Evolutionary conservation across 2,113 vertebrate genomes (phyloP).

Genomic region (Aplodontia rufa): DNA sequence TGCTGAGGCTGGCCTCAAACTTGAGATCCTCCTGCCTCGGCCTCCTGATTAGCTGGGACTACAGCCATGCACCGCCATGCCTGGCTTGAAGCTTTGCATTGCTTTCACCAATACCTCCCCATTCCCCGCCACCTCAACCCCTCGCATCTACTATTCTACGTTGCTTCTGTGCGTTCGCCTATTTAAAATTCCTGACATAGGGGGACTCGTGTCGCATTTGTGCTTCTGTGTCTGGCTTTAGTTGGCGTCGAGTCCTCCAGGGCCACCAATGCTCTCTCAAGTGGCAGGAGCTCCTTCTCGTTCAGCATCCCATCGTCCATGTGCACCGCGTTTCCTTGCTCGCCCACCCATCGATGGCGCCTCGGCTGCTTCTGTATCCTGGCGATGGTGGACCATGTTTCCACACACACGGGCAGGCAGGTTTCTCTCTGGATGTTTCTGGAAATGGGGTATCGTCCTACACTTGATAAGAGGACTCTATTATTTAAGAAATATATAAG

Average conservation of each 20-base stretch:
- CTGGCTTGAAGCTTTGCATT: neutral
- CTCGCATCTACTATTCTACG: neutral
- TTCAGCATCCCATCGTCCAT: neutral
- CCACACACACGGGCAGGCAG: accelerated
- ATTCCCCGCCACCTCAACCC: neutral
- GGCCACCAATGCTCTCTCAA: neutral
- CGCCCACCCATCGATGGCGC: accelerated
- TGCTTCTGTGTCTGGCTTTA: neutral
- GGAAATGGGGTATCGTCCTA: neutral
- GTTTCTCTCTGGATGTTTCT: neutral
- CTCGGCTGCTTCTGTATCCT: neutral
- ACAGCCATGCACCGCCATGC: no score
- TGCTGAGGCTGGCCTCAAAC: no score
- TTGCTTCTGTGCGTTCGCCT: neutral
- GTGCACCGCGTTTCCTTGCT: neutral
- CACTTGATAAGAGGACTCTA: no score
- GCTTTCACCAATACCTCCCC: neutral
- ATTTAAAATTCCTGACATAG: neutral
- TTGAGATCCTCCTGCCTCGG: no score
- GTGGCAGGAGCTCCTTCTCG: neutral
- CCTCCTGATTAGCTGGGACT: no score
- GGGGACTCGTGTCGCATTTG: neutral
- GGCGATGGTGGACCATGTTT: neutral
- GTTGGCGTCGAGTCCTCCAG: neutral
- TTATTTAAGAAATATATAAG: neutral